These are phyloP conservation scores for Vanessa atalanta DNA, from an alignment of 1,140 invertebrate species.

Conservation along the genomic window DNA sequence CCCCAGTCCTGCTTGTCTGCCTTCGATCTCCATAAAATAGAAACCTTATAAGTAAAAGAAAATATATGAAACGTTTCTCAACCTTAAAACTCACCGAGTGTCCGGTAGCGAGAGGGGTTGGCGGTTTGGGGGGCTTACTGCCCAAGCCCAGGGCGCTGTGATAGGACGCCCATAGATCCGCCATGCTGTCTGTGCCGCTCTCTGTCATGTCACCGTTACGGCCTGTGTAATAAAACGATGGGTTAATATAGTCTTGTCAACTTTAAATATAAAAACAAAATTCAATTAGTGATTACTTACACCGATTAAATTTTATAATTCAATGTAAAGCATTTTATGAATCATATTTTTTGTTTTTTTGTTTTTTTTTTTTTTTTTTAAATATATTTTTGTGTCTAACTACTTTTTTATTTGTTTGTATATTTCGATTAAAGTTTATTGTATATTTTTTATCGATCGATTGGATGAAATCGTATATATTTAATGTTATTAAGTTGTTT, in stretches of 20 bases:
- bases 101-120: slow-evolving; percentile 84
- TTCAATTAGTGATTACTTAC: too few relatives aligned
- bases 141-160: slow-evolving; percentile 84
- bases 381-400: too few relatives aligned
- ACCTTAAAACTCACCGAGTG: slow-evolving; percentile 84
- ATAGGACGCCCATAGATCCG: slow-evolving; percentile 89
- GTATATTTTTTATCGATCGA: too few relatives aligned
- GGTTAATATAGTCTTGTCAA: background rate
- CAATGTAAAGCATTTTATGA: too few relatives aligned
- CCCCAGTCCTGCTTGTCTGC: background rate
- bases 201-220: slow-evolving; percentile 80
- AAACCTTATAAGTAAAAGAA: slow-evolving; percentile 17
- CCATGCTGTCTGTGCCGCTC: slow-evolving; percentile 84
- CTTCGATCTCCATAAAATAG: slow-evolving; percentile 2
- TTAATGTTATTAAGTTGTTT: too few relatives aligned
- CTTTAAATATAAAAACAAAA: background rate
- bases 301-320: too few relatives aligned
- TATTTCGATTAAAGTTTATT: too few relatives aligned
- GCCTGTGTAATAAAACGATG: slow-evolving; percentile 60
- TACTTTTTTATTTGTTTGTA: too few relatives aligned
- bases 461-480: too few relatives aligned
- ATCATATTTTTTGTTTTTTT: too few relatives aligned
- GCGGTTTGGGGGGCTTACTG: slow-evolving; percentile 81
- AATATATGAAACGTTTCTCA: slow-evolving; percentile 68
- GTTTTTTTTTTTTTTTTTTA: too few relatives aligned